Percentiles rank a stretch among this genome's conserved stretches.
Evolutionary conservation across 2,888 invertebrate species (phyloP).

Genomic region (Tiliacea aurago): DNA sequence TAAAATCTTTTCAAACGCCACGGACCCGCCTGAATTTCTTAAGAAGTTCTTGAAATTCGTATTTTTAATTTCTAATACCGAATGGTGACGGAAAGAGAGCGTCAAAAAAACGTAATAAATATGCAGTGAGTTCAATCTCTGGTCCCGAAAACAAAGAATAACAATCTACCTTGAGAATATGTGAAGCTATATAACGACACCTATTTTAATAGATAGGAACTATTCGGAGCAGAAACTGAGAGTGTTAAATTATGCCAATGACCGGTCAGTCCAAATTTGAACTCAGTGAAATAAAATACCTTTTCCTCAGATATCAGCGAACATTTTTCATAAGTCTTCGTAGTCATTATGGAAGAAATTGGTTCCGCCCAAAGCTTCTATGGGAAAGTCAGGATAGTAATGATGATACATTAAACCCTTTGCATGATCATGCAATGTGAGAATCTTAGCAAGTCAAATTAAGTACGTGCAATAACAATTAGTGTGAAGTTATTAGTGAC

Average conservation of each 20-base stretch:
- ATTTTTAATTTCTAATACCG: constrained; percentile 15
- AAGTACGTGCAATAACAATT: background rate
- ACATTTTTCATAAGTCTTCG: background rate
- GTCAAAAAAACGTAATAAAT: constrained; percentile 39
- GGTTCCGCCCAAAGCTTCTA: background rate
- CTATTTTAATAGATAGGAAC: constrained; percentile 15
- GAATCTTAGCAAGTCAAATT: constrained; percentile 1
- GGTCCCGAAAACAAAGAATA: constrained; percentile 50
- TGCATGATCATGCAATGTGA: background rate
- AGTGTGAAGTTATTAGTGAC: background rate
- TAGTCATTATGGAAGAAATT: background rate
- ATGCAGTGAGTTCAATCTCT: constrained; percentile 42
- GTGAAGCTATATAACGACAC: constrained; percentile 20
- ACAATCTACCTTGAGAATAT: constrained; percentile 20
- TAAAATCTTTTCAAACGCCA: background rate
- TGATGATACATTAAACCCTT: background rate
- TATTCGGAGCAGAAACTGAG: constrained; percentile 43
- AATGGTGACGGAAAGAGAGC: constrained; percentile 35
- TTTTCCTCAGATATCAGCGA: background rate
- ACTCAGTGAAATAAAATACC: constrained; percentile 3
- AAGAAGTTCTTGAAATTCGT: constrained; percentile 5
- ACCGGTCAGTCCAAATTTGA: constrained; percentile 23
- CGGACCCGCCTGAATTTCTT: background rate
- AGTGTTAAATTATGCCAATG: constrained; percentile 34
- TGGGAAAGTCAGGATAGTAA: constrained; percentile 2